Evolutionary conservation across 2,888 invertebrate genomes (phyloP).

Genomic region (Dexiosoma caninum): DNA sequence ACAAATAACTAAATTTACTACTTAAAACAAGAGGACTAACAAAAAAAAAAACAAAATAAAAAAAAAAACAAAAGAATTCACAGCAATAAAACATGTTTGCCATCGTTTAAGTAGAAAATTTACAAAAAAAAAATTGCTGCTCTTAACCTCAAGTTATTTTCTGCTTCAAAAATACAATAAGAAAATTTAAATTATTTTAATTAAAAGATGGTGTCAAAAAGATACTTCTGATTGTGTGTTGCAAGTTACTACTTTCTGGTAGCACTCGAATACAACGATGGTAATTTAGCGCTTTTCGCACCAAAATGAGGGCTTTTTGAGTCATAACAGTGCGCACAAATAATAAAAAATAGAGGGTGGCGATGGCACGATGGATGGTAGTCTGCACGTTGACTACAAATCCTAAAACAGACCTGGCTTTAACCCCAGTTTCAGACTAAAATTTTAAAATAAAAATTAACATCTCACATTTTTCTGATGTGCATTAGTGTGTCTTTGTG

Average conservation of each 20-base stretch:
- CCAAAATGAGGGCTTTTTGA: too few species aligned
- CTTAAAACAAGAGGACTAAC: constrained; percentile 33
- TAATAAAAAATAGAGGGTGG: too few species aligned
- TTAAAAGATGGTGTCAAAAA: constrained; percentile 49
- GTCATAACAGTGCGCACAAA: too few species aligned
- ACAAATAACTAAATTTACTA: constrained; percentile 56
- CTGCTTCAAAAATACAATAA: neutral
- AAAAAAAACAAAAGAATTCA: constrained; percentile 3
- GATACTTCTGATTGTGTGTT: constrained; percentile 9
- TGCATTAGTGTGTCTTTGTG: too few species aligned
- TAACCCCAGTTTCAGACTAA: too few species aligned
- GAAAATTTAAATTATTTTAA: constrained; percentile 20
- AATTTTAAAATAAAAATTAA: too few species aligned
- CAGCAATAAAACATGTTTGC: constrained; percentile 33
- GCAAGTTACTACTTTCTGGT: constrained; percentile 1
- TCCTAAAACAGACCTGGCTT: too few species aligned
- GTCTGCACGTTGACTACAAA: too few species aligned
- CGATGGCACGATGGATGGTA: too few species aligned
- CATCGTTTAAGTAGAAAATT: neutral
- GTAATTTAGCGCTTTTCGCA: too few species aligned
- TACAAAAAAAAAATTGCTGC: constrained; percentile 2
- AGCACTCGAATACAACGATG: too few species aligned
- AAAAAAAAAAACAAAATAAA: neutral
- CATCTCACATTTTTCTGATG: too few species aligned
- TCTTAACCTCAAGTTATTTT: constrained; percentile 37